Percentiles rank a stretch among this genome's conserved stretches.
These are phyloP conservation scores for Syngnathus acus DNA, from an alignment of 2,797 vertebrate species.

Conservation along the genomic window DNA sequence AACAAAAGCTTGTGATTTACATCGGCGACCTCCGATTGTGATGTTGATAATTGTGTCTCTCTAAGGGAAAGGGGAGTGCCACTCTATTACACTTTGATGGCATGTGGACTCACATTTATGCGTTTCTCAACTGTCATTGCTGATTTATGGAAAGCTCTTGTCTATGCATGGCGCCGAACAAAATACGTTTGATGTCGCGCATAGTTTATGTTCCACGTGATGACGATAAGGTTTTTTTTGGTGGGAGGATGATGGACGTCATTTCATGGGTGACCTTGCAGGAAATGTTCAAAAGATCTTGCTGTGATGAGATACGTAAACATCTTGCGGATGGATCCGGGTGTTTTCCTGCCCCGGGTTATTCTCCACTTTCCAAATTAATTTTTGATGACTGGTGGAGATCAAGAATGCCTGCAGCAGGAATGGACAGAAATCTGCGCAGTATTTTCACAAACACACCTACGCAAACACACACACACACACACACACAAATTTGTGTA, in stretches of 20 bases:
- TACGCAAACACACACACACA: slow-evolving; percentile 8
- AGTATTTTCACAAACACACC: slow-evolving; percentile 11
- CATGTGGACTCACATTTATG: slow-evolving; percentile 46
- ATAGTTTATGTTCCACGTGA: slow-evolving; percentile 35
- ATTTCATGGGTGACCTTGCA: slow-evolving; percentile 47
- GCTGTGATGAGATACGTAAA: slow-evolving; percentile 32
- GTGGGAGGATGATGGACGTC: slow-evolving; percentile 32
- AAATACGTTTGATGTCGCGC: slow-evolving; percentile 45
- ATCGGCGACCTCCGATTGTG: neutral
- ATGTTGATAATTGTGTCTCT: neutral
- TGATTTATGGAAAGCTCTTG: slow-evolving; percentile 47
- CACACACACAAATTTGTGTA: slow-evolving; percentile 9
- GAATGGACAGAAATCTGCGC: slow-evolving; percentile 27
- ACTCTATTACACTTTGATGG: slow-evolving; percentile 29
- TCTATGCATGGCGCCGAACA: slow-evolving; percentile 40
- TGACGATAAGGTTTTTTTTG: slow-evolving; percentile 30
- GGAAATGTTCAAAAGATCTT: slow-evolving; percentile 26
- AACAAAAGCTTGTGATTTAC: neutral
- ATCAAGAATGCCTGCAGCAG: slow-evolving; percentile 18
- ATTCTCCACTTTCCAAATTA: slow-evolving; percentile 21
- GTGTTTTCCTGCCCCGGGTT: slow-evolving; percentile 21
- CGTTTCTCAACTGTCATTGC: slow-evolving; percentile 46
- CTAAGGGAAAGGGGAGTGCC: neutral
- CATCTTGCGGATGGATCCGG: slow-evolving; percentile 22
- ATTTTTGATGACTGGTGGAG: slow-evolving; percentile 28